These are phyloP conservation scores for Ostrea denselamellosa DNA, from an alignment of 1,140 invertebrate species.

Conservation along the genomic window DNA sequence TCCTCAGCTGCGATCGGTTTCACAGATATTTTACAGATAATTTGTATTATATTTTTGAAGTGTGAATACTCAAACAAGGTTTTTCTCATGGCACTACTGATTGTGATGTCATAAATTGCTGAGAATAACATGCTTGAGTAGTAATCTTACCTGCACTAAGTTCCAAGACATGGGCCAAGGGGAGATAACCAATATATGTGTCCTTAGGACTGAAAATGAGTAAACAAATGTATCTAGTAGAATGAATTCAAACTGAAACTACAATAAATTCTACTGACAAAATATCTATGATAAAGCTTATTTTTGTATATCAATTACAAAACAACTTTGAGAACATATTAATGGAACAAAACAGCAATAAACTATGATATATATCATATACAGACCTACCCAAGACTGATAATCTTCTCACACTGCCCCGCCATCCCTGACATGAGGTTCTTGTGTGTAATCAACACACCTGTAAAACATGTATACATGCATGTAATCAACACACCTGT, in stretches of 20 bases:
- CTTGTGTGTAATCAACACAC: conserved; percentile 86
- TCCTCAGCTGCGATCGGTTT: too few species aligned
- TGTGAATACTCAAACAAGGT: too few species aligned
- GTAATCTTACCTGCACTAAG: conserved; percentile 83
- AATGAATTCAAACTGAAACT: too few species aligned
- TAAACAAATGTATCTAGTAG: too few species aligned
- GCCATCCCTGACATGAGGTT: conserved; percentile 94
- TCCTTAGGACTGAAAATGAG: conserved; percentile 82
- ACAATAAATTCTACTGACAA: too few species aligned
- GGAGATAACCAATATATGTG: conserved; percentile 95
- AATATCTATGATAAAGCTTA: too few species aligned
- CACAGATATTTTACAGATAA: too few species aligned
- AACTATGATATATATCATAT: not conserved
- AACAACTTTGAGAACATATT: not conserved
- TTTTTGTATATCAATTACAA: too few species aligned
- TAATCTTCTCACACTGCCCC: conserved; percentile 90
- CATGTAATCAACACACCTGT: too few species aligned
- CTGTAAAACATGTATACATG: conserved; percentile 63
- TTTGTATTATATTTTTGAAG: too few species aligned
- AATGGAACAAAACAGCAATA: not conserved
- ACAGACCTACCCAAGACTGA: conserved; percentile 73
- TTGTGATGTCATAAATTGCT: too few species aligned
- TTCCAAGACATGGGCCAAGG: conserved; percentile 98
- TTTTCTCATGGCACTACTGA: too few species aligned
- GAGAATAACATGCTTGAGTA: not conserved